phyloP scores from a whole-genome alignment of 2,888 invertebrate genomes.

The Hemicrepidius hirtus region DNA sequence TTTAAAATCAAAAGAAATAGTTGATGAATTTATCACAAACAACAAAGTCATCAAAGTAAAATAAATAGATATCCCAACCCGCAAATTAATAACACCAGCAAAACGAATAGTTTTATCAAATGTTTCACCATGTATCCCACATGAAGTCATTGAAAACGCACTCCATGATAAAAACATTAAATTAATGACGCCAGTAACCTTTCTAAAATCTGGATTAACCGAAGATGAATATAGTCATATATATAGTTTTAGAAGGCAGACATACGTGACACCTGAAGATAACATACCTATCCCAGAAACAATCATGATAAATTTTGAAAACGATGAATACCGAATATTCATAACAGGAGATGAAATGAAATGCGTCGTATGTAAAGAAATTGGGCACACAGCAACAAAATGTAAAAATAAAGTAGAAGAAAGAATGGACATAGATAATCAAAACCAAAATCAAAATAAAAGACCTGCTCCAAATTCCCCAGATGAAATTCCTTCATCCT shows the following conservation, averaged over 20 bases:
- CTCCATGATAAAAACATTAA: not conserved
- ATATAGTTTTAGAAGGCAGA: not conserved
- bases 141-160: too few relatives aligned
- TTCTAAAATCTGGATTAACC: not conserved
- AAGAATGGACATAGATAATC: not conserved
- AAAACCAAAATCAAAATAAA: not conserved
- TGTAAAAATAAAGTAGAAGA: not conserved
- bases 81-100: too few relatives aligned
- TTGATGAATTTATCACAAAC: not conserved
- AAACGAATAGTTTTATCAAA: not conserved
- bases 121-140: too few relatives aligned
- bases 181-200: not conserved
- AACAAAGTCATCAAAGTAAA: not conserved
- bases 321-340: not conserved
- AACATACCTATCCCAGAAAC: not conserved
- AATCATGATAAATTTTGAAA: not conserved
- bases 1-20: conserved; percentile 1
- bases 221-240: not conserved
- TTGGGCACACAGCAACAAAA: conserved; percentile 2
- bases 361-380: conserved; percentile 8
- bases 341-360: conserved; percentile 1
- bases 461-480: not conserved
- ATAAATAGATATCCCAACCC: not conserved
- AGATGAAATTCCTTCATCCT: not conserved
- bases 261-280: not conserved